These are phyloP conservation scores for Microcebus ravelobensis DNA, from an alignment of 2,113 vertebrate species.

Conservation along the genomic window DNA sequence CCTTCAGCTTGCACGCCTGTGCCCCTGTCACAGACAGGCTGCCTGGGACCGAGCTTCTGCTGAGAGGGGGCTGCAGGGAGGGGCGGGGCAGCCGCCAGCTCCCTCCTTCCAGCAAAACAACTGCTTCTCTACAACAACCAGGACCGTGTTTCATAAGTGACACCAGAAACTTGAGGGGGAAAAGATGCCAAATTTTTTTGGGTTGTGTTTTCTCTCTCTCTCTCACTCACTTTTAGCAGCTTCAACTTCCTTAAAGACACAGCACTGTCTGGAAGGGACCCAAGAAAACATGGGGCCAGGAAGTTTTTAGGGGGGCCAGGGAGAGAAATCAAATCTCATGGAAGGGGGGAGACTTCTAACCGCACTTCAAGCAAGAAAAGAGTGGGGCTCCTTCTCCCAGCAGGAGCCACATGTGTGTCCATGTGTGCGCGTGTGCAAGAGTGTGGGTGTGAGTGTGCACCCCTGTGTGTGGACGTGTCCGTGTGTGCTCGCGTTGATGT, in stretches of 20 bases:
- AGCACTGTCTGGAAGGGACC: slow-evolving; percentile 60
- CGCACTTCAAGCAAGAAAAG: neutral
- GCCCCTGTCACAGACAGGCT: neutral
- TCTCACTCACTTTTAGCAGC: slow-evolving; percentile 39
- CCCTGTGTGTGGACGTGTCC: neutral
- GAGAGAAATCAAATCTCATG: slow-evolving; percentile 41
- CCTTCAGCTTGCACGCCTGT: neutral
- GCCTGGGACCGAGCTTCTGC: neutral
- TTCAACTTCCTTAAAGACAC: slow-evolving; percentile 78
- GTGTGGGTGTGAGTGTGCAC: neutral
- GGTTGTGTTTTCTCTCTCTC: slow-evolving; percentile 20
- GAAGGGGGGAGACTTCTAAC: neutral
- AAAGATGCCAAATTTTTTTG: slow-evolving; percentile 70
- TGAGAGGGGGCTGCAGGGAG: neutral
- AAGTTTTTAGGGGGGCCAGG: neutral
- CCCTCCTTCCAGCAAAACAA: slow-evolving; percentile 35
- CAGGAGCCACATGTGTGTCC: neutral
- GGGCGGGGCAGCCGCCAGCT: neutral
- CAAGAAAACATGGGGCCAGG: slow-evolving; percentile 40
- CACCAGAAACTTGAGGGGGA: slow-evolving; percentile 71
- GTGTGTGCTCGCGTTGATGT: neutral
- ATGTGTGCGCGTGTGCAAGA: neutral
- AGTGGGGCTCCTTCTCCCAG: neutral
- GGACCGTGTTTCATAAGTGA: slow-evolving; percentile 71
- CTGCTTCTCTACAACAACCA: slow-evolving; percentile 3